These are phyloP conservation scores for Chiloscyllium punctatum DNA, from an alignment of 2,797 vertebrate species.

Conservation along the genomic window DNA sequence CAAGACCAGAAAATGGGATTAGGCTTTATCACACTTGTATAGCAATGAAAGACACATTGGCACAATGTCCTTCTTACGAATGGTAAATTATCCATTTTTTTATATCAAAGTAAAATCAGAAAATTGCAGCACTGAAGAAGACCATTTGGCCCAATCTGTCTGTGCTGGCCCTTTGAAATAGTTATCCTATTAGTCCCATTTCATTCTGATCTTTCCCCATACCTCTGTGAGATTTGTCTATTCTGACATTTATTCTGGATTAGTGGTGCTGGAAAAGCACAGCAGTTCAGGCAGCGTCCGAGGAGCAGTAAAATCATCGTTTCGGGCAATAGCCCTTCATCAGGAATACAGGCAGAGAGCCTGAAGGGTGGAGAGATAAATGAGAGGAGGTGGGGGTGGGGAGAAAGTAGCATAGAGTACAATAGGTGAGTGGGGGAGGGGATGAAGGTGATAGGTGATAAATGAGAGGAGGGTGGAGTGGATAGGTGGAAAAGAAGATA, in stretches of 20 bases:
- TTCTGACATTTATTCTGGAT: neutral
- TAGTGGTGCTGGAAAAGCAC: too few relatives aligned
- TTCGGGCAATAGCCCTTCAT: too few relatives aligned
- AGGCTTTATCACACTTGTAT: neutral
- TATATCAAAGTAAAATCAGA: neutral
- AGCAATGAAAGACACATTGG: neutral
- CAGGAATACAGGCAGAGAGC: too few relatives aligned
- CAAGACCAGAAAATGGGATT: neutral
- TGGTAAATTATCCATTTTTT: neutral
- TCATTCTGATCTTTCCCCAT: neutral
- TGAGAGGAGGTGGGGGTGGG: too few relatives aligned
- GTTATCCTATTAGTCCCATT: neutral
- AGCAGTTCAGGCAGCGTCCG: too few relatives aligned
- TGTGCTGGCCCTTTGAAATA: neutral
- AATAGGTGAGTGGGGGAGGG: too few relatives aligned
- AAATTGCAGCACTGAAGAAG: neutral
- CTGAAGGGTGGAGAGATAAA: too few relatives aligned
- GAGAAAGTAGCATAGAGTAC: too few relatives aligned
- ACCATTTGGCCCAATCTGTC: neutral
- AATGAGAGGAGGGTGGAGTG: too few relatives aligned
- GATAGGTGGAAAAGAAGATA: too few relatives aligned
- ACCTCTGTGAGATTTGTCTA: neutral
- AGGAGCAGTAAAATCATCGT: too few relatives aligned
- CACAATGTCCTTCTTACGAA: neutral
- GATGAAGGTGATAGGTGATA: too few relatives aligned